Conservation (phyloP, 2,113 vertebrate species). For the Bufo gargarizans region DNA sequence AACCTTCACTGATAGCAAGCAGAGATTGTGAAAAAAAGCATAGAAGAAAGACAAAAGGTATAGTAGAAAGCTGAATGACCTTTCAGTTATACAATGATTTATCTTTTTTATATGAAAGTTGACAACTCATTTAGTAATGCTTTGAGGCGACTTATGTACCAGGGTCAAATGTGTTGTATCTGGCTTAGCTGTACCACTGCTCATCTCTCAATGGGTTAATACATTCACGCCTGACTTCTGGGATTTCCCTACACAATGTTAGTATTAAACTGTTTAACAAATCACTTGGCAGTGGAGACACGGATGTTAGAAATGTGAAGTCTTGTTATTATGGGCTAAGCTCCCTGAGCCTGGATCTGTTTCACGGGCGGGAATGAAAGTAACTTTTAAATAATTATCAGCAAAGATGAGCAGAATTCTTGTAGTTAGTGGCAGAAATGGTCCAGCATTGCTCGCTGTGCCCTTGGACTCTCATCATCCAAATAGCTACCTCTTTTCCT, state of each 20-base stretch:
- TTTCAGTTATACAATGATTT: no score
- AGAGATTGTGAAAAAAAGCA: no score
- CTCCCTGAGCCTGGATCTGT: slow-evolving; percentile 40
- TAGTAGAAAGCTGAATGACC: no score
- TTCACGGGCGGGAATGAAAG: slow-evolving; percentile 23
- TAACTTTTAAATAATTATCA: slow-evolving; percentile 21
- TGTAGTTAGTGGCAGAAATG: background rate
- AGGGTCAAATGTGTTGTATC: no score
- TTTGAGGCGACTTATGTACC: no score
- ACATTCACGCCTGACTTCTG: background rate
- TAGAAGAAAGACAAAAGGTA: no score
- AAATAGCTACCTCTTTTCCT: background rate
- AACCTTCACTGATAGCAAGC: no score
- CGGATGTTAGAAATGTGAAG: background rate
- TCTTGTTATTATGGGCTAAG: slow-evolving; percentile 46
- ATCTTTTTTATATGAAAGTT: no score
- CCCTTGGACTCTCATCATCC: background rate
- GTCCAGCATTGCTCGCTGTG: background rate
- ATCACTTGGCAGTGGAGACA: slow-evolving; percentile 33
- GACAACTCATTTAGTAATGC: no score
- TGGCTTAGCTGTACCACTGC: background rate
- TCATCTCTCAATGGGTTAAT: background rate
- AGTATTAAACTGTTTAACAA: slow-evolving; percentile 18
- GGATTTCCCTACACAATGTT: slow-evolving; percentile 14
- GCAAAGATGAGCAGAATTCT: background rate